Evolutionary conservation across 2,113 vertebrate genomes (phyloP), one percentile per base, ranked within the genome.

Genomic region (Saimiri boliviensis): DNA sequence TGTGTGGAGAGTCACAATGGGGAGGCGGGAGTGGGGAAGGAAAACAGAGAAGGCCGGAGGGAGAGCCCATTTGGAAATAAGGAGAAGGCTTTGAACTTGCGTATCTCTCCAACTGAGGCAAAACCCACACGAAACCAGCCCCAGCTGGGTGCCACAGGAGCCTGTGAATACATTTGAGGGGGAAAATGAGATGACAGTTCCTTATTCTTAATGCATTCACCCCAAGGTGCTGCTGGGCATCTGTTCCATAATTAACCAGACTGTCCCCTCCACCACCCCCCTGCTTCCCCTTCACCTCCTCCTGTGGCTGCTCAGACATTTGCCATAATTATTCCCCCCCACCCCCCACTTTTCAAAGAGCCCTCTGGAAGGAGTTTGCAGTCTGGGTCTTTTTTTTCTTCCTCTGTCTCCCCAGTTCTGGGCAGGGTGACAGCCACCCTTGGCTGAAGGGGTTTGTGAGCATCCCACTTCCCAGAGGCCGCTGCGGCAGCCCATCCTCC

Each of bases 211-310:
- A 92, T 93, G 80, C 92, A 97, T 96, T 97, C 96, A 97, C 96
- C 97, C 96, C 95, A 96, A 97, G 95, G 95, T 95, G 90, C 95
- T 97, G 80, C 76, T 42, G 80, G 96, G 93, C 98, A 97, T 97
- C 98, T 98, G 98, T 84, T 98, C 89, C 14, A 3, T 97, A 96
- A 98, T 98, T 97, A 97, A 74, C 85, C 66, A 87, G 91, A 79
- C 96, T 87, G 17, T 73, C 84, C 85, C 81, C 66, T 79, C 77
- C 1, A 4, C 40, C 1, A 2, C 25, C 20, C 25, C 25, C 37
- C 47, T 60, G 80, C 82, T 93, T 76, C 91, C 73, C 54, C 58
- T 95, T 83, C 60, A 40, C 42, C 40, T 76, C 83, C 94, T 83
- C 71, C 86, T 89, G 68, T 32, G 91, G 90, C 27, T 54, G 79